A percentile compares a stretch with the other conserved stretches of the same genome.
Conservation (phyloP, 1,140 invertebrate species). For the Brachionus manjavacas region DNA sequence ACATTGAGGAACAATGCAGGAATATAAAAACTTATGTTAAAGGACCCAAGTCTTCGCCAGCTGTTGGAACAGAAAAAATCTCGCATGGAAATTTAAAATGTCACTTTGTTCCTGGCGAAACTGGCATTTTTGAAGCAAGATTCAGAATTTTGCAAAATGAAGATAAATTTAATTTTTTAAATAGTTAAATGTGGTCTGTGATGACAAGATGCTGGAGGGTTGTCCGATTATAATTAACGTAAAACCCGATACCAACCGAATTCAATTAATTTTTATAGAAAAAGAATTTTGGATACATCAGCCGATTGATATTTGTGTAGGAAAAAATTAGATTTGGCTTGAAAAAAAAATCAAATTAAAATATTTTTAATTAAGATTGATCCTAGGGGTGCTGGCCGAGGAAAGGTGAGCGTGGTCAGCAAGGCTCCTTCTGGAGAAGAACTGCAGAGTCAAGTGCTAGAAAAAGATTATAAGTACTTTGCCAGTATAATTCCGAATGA, state of each 20-base stretch:
- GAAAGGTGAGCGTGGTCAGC: slow-evolving; percentile 57
- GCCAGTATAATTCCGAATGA: slow-evolving; percentile 93
- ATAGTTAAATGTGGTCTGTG: slow-evolving; percentile 65
- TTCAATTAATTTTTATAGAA: not conserved
- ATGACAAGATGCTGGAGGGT: slow-evolving; percentile 64
- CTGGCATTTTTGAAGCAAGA: slow-evolving; percentile 81
- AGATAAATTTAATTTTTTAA: slow-evolving; percentile 33
- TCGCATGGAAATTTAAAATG: slow-evolving; percentile 55
- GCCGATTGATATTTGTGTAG: not conserved
- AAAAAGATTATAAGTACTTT: slow-evolving; percentile 54
- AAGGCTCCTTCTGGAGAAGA: slow-evolving; percentile 66
- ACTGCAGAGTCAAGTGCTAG: not conserved
- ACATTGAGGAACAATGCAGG: slow-evolving; percentile 55
- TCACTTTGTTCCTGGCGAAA: slow-evolving; percentile 77
- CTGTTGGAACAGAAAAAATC: not conserved
- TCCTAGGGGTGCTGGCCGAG: slow-evolving; percentile 74
- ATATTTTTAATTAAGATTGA: slow-evolving; percentile 53
- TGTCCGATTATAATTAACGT: slow-evolving; percentile 77
- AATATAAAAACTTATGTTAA: slow-evolving; percentile 25
- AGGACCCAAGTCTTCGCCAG: slow-evolving; percentile 9
- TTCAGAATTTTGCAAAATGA: not conserved
- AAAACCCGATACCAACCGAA: slow-evolving; percentile 68
- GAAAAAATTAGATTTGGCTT: not conserved
- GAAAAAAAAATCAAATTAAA: not conserved
- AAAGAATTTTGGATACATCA: not conserved